phyloP scores from a whole-genome alignment of 2,797 vertebrate genomes.

The Melanotaenia maccullochi region DNA sequence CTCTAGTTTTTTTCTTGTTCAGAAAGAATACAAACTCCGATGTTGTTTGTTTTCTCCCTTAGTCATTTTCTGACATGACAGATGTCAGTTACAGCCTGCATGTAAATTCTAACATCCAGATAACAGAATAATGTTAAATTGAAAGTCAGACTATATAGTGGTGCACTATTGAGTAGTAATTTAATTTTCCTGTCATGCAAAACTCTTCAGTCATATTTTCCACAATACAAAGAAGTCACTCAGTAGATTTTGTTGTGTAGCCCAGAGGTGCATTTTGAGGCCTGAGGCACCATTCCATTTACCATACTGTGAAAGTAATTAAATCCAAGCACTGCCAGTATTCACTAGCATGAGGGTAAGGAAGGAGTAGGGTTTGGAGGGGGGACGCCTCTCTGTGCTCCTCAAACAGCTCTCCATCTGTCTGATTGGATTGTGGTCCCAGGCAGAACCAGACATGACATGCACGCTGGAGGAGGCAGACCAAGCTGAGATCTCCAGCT shows the following conservation, averaged over 20 bases:
- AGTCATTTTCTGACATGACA: slow-evolving; percentile 26
- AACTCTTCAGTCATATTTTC: slow-evolving; percentile 54
- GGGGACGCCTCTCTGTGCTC: slow-evolving; percentile 64
- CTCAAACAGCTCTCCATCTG: slow-evolving; percentile 83
- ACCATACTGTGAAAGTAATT: slow-evolving; percentile 89
- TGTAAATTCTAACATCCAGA: neutral
- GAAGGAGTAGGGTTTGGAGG: slow-evolving; percentile 3
- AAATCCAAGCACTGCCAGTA: slow-evolving; percentile 84
- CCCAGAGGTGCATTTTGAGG: slow-evolving; percentile 71
- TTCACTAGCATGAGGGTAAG: slow-evolving; percentile 77
- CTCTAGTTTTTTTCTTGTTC: slow-evolving; percentile 46
- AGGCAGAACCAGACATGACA: slow-evolving; percentile 70
- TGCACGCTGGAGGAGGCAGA: slow-evolving; percentile 54
- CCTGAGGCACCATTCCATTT: slow-evolving; percentile 77
- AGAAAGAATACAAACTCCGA: slow-evolving; percentile 31
- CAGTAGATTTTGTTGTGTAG: slow-evolving; percentile 49
- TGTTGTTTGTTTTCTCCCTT: slow-evolving; percentile 2
- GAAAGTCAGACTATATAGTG: neutral
- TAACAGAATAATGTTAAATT: neutral
- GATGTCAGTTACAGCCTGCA: slow-evolving; percentile 12
- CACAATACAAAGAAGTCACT: slow-evolving; percentile 48
- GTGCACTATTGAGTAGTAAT: neutral
- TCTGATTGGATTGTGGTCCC: slow-evolving; percentile 81
- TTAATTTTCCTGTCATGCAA: slow-evolving; percentile 32
- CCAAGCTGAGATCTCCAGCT: slow-evolving; percentile 50